Evolutionary conservation across 2,797 vertebrate genomes (phyloP).

Genomic region (Tenualosa thibaudeaui): DNA sequence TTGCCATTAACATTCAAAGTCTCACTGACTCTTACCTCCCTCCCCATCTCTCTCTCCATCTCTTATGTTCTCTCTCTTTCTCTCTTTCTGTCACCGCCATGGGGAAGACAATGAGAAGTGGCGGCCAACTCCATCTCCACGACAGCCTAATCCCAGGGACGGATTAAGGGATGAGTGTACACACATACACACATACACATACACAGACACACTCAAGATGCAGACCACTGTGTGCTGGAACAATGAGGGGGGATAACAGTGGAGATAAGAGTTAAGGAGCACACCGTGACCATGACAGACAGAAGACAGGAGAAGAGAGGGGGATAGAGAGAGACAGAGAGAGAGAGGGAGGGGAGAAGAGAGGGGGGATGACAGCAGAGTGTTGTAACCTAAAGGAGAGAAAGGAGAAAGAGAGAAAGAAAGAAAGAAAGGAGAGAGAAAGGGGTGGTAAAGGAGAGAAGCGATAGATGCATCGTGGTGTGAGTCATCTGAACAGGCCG

Average conservation of each 20-base stretch:
- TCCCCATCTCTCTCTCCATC: background rate
- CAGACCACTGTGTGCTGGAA: background rate
- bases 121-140: background rate
- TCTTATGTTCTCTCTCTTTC: background rate
- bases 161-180: slow-evolving; percentile 28
- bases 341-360: background rate
- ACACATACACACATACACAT: background rate
- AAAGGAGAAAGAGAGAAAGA: background rate
- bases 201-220: slow-evolving; percentile 5
- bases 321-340: background rate
- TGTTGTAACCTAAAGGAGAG: background rate
- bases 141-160: slow-evolving; percentile 24
- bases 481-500: background rate
- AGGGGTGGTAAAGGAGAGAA: background rate
- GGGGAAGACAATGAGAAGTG: slow-evolving; percentile 16
- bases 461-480: background rate
- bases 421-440: background rate
- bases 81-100: background rate
- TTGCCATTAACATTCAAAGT: background rate
- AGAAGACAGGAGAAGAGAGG: background rate
- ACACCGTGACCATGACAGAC: slow-evolving; percentile 9
- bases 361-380: background rate
- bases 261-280: background rate
- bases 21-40: background rate
- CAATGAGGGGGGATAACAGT: slow-evolving; percentile 10